A percentile compares a stretch with the other conserved stretches of the same genome.
phyloP scores from a whole-genome alignment of 2,797 vertebrate species.

The Lepus townsendii region DNA sequence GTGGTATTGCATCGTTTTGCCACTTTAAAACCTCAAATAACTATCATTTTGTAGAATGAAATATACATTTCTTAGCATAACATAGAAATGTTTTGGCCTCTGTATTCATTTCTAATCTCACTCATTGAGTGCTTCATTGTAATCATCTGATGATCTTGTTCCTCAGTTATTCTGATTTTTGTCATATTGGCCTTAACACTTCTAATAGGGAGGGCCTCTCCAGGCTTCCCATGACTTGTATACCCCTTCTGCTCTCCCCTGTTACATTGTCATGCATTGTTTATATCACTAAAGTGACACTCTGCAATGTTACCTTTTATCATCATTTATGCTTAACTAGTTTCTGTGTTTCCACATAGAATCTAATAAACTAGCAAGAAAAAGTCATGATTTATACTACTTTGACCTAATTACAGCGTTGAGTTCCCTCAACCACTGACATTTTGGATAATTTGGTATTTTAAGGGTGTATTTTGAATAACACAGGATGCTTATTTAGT shows the following conservation, averaged over 20 bases:
- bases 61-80: neutral
- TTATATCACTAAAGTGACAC: neutral
- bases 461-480: neutral
- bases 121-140: neutral
- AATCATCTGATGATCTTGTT: neutral
- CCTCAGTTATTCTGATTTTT: neutral
- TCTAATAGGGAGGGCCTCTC: neutral
- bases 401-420: neutral
- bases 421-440: neutral
- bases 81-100: neutral
- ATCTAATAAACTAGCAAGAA: neutral
- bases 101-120: neutral
- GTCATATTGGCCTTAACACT: neutral
- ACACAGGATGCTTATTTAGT: neutral
- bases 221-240: neutral
- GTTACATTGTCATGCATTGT: neutral
- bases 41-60: neutral
- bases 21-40: neutral
- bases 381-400: neutral
- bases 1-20: neutral
- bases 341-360: neutral
- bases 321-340: neutral
- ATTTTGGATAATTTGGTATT: neutral
- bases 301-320: neutral
- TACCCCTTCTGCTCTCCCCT: too few species aligned